Conservation (phyloP, 2,113 vertebrate genomes). For the Semnornis frantzii region DNA sequence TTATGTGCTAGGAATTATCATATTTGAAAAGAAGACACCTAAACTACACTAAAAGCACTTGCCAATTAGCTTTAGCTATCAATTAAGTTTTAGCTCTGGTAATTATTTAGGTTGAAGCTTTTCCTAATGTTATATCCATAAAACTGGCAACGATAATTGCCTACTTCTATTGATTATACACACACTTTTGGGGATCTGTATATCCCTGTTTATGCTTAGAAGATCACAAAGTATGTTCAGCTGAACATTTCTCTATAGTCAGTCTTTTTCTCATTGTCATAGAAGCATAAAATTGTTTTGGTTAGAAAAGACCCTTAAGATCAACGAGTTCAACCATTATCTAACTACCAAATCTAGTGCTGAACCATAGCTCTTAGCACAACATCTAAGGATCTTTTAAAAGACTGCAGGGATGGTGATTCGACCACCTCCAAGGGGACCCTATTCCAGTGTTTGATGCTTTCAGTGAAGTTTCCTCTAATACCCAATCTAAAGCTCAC, state of each 20-base stretch:
- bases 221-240: not conserved
- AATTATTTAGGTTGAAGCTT: not conserved
- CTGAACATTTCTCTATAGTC: not conserved
- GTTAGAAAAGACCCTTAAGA: too few relatives aligned
- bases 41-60: not conserved
- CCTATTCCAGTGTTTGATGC: too few relatives aligned
- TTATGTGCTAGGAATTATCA: not conserved
- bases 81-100: not conserved
- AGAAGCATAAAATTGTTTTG: too few relatives aligned
- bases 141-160: not conserved
- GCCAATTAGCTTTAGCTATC: not conserved
- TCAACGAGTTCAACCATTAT: too few relatives aligned
- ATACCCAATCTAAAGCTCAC: too few relatives aligned
- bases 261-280: not conserved
- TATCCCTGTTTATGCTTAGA: not conserved
- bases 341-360: too few relatives aligned
- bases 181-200: not conserved
- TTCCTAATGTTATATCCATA: not conserved
- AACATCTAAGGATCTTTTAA: too few relatives aligned
- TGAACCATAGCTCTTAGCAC: too few relatives aligned
- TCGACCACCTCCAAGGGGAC: too few relatives aligned
- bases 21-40: not conserved
- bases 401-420: too few relatives aligned
- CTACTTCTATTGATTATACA: not conserved
- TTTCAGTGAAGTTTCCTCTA: too few relatives aligned